phyloP scores from a whole-genome alignment of 2,888 invertebrate species.

The Cordilura impudica region DNA sequence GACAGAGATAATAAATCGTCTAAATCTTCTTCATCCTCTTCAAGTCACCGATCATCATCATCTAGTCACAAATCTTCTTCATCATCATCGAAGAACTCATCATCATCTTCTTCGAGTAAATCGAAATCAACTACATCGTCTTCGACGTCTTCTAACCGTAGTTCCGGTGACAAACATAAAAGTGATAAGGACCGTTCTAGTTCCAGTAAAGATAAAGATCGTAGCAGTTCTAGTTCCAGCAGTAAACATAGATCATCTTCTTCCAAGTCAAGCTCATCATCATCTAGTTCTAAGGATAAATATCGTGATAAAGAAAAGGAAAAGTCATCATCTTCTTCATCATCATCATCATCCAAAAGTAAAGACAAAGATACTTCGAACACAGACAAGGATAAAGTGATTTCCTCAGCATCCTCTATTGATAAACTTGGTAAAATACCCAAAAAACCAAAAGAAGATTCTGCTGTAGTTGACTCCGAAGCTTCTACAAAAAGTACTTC shows the following conservation, averaged over 20 bases:
- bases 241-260: slow-evolving; percentile 69
- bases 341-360: slow-evolving; percentile 61
- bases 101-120: slow-evolving; percentile 64
- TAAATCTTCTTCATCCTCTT: slow-evolving; percentile 71
- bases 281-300: slow-evolving; percentile 78
- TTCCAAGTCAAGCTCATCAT: slow-evolving; percentile 65
- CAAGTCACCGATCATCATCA: slow-evolving; percentile 76
- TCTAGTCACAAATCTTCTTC: slow-evolving; percentile 74
- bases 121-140: slow-evolving; percentile 64
- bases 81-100: slow-evolving; percentile 72
- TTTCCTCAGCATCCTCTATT: slow-evolving; percentile 83
- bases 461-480: slow-evolving; percentile 69
- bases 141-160: slow-evolving; percentile 73
- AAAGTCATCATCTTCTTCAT: slow-evolving; percentile 10
- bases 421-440: slow-evolving; percentile 89
- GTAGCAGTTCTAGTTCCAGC: slow-evolving; percentile 75
- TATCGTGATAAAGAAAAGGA: slow-evolving; percentile 75
- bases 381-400: slow-evolving; percentile 84
- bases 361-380: slow-evolving; percentile 75
- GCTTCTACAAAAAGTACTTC: slow-evolving; percentile 71
- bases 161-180: slow-evolving; percentile 77
- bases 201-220: slow-evolving; percentile 71
- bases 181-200: slow-evolving; percentile 70
- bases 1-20: slow-evolving; percentile 70
- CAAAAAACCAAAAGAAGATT: slow-evolving; percentile 81